phyloP scores from a whole-genome alignment of 2,113 vertebrate genomes.

The Neofelis nebulosa region DNA sequence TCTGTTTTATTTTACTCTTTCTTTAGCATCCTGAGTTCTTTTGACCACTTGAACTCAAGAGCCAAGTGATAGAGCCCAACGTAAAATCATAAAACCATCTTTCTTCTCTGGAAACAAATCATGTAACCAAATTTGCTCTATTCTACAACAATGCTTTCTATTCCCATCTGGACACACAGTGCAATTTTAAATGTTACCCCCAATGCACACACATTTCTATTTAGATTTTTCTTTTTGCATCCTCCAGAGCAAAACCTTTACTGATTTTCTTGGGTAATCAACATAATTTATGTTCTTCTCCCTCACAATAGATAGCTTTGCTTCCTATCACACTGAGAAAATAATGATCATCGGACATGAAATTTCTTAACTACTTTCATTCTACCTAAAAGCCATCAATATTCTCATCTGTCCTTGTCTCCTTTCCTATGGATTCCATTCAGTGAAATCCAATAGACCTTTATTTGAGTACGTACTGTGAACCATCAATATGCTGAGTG shows the following conservation, averaged over 20 bases:
- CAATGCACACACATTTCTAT: background rate
- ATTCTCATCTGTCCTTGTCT: conserved; percentile 28
- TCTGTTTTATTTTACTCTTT: background rate
- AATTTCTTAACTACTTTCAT: conserved; percentile 46
- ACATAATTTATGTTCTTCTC: background rate
- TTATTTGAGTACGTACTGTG: conserved; percentile 42
- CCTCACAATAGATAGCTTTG: background rate
- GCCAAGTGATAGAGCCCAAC: background rate
- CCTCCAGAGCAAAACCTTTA: background rate
- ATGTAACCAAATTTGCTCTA: background rate
- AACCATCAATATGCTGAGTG: background rate
- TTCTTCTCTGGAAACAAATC: background rate
- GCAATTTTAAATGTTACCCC: background rate
- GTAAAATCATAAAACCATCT: background rate
- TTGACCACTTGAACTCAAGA: background rate
- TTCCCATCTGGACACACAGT: background rate
- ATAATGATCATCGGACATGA: conserved; percentile 2
- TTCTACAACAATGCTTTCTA: background rate
- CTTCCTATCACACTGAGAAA: conserved; percentile 54
- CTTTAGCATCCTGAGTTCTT: background rate
- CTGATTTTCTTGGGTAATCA: conserved; percentile 43
- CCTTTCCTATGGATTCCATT: conserved; percentile 21
- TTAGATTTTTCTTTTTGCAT: background rate
- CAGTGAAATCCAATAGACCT: conserved; percentile 20
- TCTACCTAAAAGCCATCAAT: background rate